Percentiles rank a stretch among this genome's conserved stretches.
These are phyloP conservation scores for Acrobeloides nanus DNA, from an alignment of 2,888 invertebrate species.

Conservation along the genomic window DNA sequence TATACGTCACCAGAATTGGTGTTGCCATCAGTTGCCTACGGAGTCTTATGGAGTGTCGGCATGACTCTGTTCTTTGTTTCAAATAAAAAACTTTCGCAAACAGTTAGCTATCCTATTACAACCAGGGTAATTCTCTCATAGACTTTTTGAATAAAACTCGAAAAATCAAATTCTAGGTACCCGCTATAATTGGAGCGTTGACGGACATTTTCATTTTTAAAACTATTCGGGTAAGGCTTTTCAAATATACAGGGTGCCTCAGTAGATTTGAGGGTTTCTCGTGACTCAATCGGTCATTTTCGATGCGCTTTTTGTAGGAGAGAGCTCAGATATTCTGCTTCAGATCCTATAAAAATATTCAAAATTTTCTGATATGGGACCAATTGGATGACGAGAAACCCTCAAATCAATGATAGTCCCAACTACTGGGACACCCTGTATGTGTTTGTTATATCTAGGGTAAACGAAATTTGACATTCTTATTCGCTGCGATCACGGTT, in stretches of 20 bases:
- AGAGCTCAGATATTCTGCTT: background rate
- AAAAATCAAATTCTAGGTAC: conserved; percentile 27
- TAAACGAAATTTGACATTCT: conserved; percentile 24
- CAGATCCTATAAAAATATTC: background rate
- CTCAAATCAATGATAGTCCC: no score
- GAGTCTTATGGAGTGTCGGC: conserved; percentile 41
- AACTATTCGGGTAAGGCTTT: conserved; percentile 26
- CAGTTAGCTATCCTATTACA: conserved; percentile 58
- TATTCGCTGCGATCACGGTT: conserved; percentile 28
- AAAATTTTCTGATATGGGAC: background rate
- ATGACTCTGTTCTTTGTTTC: conserved; percentile 57
- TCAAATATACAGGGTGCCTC: background rate
- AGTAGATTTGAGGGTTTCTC: background rate
- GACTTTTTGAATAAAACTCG: background rate
- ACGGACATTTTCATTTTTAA: conserved; percentile 42
- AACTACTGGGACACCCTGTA: no score
- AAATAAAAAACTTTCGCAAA: conserved; percentile 56
- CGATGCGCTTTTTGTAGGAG: background rate
- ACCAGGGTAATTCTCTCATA: conserved; percentile 46
- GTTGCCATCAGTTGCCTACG: conserved; percentile 39
- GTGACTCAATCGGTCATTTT: background rate
- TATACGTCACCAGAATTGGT: conserved; percentile 30
- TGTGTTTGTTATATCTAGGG: conserved; percentile 26
- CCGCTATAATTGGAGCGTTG: conserved; percentile 43
- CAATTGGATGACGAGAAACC: background rate